Evolutionary conservation across 2,797 vertebrate genomes (phyloP).

Genomic region (Cirrhinus mrigala): DNA sequence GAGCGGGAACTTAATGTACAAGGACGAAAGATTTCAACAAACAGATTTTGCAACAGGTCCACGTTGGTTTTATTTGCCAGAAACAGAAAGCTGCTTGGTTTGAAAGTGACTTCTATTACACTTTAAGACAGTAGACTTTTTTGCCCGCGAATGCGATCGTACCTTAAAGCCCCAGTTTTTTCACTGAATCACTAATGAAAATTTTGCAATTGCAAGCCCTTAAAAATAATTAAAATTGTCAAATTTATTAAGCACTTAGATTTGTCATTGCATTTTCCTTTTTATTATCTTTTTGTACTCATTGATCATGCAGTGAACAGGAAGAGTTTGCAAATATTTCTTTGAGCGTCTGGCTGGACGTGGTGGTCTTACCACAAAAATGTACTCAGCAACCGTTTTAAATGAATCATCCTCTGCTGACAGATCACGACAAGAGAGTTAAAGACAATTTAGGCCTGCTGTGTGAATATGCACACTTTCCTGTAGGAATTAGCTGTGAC

Average conservation of each 20-base stretch:
- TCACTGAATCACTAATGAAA: neutral
- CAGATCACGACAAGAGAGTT: neutral
- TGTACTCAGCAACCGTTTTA: neutral
- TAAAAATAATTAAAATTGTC: neutral
- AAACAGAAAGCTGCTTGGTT: neutral
- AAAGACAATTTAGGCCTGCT: neutral
- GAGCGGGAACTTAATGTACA: neutral
- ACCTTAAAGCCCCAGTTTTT: neutral
- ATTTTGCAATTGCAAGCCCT: neutral
- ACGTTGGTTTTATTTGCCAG: neutral
- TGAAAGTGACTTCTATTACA: neutral
- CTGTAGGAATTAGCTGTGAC: conserved; percentile 3
- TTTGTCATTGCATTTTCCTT: neutral
- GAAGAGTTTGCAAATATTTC: neutral
- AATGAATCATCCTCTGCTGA: neutral
- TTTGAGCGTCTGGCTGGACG: neutral
- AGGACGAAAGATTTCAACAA: neutral
- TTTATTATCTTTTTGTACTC: neutral
- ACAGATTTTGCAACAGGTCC: neutral
- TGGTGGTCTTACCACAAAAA: neutral
- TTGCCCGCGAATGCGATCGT: neutral
- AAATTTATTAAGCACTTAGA: neutral
- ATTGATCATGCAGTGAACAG: neutral
- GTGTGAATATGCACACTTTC: neutral
- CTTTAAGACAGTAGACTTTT: neutral